Evolutionary conservation across 2,888 invertebrate genomes (phyloP).

Genomic region (Sinohyriopsis cumingii): DNA sequence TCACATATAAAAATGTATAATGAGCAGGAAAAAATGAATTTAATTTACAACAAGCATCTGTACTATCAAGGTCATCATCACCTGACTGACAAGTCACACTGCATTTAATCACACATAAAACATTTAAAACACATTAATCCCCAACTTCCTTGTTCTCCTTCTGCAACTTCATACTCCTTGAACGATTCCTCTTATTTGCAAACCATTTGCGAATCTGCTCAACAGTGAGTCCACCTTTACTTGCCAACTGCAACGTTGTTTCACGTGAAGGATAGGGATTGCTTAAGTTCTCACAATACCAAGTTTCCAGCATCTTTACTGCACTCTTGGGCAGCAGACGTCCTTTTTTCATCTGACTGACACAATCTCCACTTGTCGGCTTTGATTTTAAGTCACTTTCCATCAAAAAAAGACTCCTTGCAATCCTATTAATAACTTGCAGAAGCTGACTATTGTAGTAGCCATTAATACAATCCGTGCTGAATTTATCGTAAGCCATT

Average conservation of each 20-base stretch:
- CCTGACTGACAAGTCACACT: too few species aligned
- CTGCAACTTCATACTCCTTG: constrained; percentile 43
- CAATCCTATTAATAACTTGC: constrained; percentile 28
- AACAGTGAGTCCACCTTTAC: constrained; percentile 49
- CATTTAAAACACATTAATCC: too few species aligned
- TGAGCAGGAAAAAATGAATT: too few species aligned
- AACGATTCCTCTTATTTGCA: constrained; percentile 62
- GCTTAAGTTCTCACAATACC: constrained; percentile 56
- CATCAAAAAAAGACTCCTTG: constrained; percentile 19
- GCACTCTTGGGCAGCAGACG: constrained; percentile 47
- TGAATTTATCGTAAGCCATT: constrained; percentile 26
- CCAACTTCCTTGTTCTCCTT: too few species aligned
- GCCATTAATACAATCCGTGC: constrained; percentile 27
- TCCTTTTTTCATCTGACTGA: constrained; percentile 26
- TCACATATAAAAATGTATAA: too few species aligned
- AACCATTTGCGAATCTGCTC: constrained; percentile 65
- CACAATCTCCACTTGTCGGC: constrained; percentile 3
- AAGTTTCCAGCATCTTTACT: constrained; percentile 45
- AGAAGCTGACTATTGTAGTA: constrained; percentile 34
- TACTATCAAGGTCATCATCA: too few species aligned
- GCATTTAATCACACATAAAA: too few species aligned
- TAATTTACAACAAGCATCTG: too few species aligned
- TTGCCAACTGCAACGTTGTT: constrained; percentile 45
- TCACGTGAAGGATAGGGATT: constrained; percentile 60
- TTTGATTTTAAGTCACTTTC: constrained; percentile 16